phyloP scores from a whole-genome alignment of 2,888 invertebrate genomes.

The Brenthis ino region DNA sequence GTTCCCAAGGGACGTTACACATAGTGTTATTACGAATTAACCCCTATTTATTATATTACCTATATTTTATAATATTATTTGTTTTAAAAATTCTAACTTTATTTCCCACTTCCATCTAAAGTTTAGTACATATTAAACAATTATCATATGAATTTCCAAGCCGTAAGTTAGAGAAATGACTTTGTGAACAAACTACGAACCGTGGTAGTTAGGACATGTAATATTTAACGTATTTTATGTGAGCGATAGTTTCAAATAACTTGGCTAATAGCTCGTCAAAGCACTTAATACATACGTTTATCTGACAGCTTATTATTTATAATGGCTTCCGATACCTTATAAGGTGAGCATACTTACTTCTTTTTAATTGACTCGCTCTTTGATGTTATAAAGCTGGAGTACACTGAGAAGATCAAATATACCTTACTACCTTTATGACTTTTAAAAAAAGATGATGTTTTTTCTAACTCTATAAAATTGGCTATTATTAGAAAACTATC shows the following conservation, averaged over 20 bases:
- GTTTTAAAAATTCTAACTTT: too few species aligned
- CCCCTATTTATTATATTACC: too few species aligned
- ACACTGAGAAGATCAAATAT: not conserved
- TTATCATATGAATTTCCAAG: too few species aligned
- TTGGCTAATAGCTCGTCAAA: constrained; percentile 21
- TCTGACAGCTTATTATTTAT: constrained; percentile 36
- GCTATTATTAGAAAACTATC: too few species aligned
- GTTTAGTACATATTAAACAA: too few species aligned
- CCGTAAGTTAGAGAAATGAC: not conserved
- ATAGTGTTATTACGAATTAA: too few species aligned
- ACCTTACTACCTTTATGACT: too few species aligned
- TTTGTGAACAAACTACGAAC: not conserved
- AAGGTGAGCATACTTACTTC: constrained; percentile 27
- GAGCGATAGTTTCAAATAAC: constrained; percentile 41
- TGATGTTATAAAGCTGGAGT: constrained; percentile 6
- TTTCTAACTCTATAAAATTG: too few species aligned
- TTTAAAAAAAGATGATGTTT: too few species aligned
- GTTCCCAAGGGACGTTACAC: too few species aligned
- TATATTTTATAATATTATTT: too few species aligned
- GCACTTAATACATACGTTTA: constrained; percentile 22
- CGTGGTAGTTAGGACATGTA: not conserved
- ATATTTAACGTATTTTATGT: constrained; percentile 17
- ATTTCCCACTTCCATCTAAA: too few species aligned
- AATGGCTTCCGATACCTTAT: constrained; percentile 32
- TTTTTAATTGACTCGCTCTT: constrained; percentile 32